Conservation (phyloP, 30 jellyfish, hydroid and myxozoan genomes). For the Turritopsis rubra region DNA sequence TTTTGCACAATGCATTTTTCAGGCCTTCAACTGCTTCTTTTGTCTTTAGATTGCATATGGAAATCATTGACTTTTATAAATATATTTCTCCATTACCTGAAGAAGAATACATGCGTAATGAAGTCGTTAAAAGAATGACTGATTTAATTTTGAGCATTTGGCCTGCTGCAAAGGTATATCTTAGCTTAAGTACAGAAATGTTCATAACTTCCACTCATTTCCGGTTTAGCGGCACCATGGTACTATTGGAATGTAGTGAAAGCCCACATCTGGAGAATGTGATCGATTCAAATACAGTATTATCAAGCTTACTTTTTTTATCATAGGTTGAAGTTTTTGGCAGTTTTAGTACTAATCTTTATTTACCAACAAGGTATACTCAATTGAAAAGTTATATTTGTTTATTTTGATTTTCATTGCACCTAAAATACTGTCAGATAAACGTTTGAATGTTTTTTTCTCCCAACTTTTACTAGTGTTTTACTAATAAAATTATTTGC, state of each 20-base stretch:
- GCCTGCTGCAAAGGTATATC: constrained; percentile 95
- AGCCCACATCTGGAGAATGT: too few species aligned
- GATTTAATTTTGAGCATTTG: constrained; percentile 53
- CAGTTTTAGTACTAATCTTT: constrained; percentile 73
- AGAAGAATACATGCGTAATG: constrained; percentile 72
- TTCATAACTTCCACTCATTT: too few species aligned
- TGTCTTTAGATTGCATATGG: constrained; percentile 64
- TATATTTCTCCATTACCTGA: constrained; percentile 80
- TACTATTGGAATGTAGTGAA: too few species aligned
- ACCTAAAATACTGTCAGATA: too few species aligned
- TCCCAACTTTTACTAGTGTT: background rate
- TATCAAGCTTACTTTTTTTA: background rate
- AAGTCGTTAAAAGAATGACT: constrained; percentile 63
- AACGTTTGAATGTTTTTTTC: background rate
- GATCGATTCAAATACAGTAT: background rate
- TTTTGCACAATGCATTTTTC: too few species aligned
- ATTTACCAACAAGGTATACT: constrained; percentile 90
- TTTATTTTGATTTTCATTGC: too few species aligned
- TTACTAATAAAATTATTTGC: background rate
- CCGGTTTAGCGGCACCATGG: too few species aligned
- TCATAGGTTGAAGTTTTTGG: constrained; percentile 89
- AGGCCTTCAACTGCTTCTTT: too few species aligned
- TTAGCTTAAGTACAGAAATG: too few species aligned
- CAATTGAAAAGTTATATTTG: too few species aligned
- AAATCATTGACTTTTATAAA: constrained; percentile 67